Base-by-base conservation (phyloP, 2,888 invertebrate genomes). In the Lumbricus terrestris region DNA sequence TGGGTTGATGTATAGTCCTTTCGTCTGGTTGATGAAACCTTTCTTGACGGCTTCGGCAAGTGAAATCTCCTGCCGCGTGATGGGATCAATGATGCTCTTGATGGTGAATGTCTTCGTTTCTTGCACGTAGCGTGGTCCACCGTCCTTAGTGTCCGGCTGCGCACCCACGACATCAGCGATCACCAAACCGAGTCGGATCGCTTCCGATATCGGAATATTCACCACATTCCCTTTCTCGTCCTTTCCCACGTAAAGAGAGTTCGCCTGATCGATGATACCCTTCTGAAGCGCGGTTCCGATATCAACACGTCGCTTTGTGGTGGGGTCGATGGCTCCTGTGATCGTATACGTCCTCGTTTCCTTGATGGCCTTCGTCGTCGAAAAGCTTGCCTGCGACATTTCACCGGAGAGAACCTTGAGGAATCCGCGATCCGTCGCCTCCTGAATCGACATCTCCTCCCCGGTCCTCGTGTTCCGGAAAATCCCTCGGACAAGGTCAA, bases 261-360 rank as follows among this genome's bases (percentile, higher is more conserved):
- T 94, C 47, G 95, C 94, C 89, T 94, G 93, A 95, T 98, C 97
- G 92, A 98, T 96, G 40, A 95, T 94, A 23, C 97, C 97, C 90
- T 97, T 96, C 91, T 96, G 96, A 3, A 98, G 96, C 29, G 95
- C 95, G 90, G 95, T 94, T 89, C 93, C 93, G 11, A 97, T 96
- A 94, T 98, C 97, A 91, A 98, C 95, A 92, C 98, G 96, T 95
- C 97, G 97, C 18, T 98, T 98, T 40, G 97, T 97, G 95, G 97
- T 97, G 0, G 98, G 97, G 94, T 99, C 98, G 90, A 99, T 96
- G 93, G 97, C 96, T 93, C 97, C 97, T 93, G 97, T 96, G 93
- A 95, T 94, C 33, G 97, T 97, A 91, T 98, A 98, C 34, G 89
- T 91, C 69, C 88, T 90, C n/a, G 97, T 96, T 94, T 92, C 90